Conservation (phyloP, 2,888 invertebrate species). For the Drosophila paracracens region DNA sequence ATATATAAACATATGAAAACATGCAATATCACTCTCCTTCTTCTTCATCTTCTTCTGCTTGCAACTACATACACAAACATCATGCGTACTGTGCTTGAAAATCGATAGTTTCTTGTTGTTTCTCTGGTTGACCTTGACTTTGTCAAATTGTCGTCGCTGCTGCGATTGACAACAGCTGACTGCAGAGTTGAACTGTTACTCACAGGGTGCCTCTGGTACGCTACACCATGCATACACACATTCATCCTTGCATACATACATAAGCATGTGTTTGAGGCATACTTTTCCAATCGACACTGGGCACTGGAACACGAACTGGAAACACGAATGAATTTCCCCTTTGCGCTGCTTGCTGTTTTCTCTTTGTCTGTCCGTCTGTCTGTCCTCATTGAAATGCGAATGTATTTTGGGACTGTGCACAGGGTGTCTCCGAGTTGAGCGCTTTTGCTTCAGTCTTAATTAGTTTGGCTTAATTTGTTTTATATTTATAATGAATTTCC, state of each 20-base stretch:
- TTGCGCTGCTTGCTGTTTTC: not conserved
- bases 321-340: not conserved
- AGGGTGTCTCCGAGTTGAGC: not conserved
- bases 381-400: not conserved
- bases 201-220: not conserved
- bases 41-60: not conserved
- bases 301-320: not conserved
- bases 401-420: not conserved
- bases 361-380: not conserved
- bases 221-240: not conserved
- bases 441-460: not conserved
- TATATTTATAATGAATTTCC: not conserved
- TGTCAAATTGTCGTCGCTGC: conserved; percentile 23
- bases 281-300: not conserved
- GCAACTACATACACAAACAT: not conserved
- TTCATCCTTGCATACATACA: not conserved
- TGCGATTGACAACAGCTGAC: conserved; percentile 13
- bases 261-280: not conserved
- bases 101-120: conserved; percentile 39
- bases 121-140: conserved; percentile 58
- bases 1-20: not conserved
- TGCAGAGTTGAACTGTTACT: not conserved
- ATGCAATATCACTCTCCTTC: not conserved
- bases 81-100: conserved; percentile 16
- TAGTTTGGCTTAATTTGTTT: not conserved